Evolutionary conservation across 2,888 invertebrate species (phyloP).

Genomic region (Branchellion lobata): DNA sequence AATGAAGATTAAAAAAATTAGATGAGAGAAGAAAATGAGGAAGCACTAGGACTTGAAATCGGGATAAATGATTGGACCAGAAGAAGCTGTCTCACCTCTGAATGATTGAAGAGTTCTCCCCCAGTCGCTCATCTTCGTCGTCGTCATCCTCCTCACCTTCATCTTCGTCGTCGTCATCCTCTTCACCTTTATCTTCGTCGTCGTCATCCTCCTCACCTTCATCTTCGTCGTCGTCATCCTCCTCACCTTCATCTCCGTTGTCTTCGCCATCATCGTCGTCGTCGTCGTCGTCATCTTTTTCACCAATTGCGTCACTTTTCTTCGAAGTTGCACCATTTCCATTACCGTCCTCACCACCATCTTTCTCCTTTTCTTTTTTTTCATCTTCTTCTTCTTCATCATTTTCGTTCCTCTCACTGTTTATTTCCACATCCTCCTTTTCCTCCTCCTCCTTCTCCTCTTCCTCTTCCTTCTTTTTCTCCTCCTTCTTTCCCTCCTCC

Average conservation of each 20-base stretch:
- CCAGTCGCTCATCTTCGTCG: neutral
- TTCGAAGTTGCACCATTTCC: neutral
- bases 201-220: neutral
- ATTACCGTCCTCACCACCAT: neutral
- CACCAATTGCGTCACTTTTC: neutral
- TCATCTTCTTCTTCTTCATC: conserved; percentile 1
- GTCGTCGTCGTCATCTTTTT: neutral
- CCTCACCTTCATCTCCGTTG: neutral
- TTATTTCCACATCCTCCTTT: neutral
- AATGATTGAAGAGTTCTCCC: too few species aligned
- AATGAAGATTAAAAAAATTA: too few species aligned
- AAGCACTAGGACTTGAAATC: too few species aligned
- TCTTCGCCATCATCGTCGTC: too few species aligned
- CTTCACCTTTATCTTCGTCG: neutral
- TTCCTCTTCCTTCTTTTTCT: neutral
- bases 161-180: neutral
- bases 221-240: neutral
- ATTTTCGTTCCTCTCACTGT: neutral
- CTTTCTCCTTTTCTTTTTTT: neutral
- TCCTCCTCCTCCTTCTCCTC: neutral
- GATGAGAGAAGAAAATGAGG: too few species aligned
- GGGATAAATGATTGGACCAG: too few species aligned
- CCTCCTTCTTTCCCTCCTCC: neutral
- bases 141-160: neutral
- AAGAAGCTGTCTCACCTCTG: too few species aligned